These are phyloP conservation scores for Siniperca obscura DNA, from an alignment of 2,797 vertebrate species.

Conservation along the genomic window DNA sequence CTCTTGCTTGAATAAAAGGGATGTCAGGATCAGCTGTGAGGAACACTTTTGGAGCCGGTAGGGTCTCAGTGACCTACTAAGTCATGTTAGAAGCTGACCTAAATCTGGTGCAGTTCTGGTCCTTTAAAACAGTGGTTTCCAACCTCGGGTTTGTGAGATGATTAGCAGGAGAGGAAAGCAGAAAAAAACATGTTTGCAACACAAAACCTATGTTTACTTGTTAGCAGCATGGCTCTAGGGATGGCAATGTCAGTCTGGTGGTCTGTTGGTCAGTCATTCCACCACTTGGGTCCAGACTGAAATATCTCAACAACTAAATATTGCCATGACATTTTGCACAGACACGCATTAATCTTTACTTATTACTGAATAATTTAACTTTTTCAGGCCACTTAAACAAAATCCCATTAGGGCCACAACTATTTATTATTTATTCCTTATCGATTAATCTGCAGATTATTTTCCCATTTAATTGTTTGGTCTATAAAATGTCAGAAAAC, in stretches of 20 bases:
- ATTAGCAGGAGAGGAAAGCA: neutral
- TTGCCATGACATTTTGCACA: neutral
- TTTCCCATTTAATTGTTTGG: neutral
- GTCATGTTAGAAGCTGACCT: slow-evolving; percentile 13
- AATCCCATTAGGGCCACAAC: neutral
- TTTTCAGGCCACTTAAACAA: neutral
- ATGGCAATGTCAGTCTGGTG: no score
- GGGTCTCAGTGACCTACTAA: slow-evolving; percentile 7
- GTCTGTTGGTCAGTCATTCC: no score
- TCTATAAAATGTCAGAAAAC: neutral
- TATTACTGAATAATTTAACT: neutral
- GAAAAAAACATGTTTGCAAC: neutral
- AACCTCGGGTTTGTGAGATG: neutral
- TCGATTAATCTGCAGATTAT: neutral
- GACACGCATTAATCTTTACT: no score
- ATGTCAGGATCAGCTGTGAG: neutral
- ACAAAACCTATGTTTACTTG: neutral
- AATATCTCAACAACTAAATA: neutral
- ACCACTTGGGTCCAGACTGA: no score
- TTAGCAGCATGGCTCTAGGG: no score
- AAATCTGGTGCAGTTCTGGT: neutral
- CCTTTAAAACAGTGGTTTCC: neutral
- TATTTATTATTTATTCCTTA: neutral
- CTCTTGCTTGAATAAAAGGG: neutral
- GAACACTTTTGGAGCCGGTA: neutral